Percentiles rank a stretch among this genome's conserved stretches.
Conservation (phyloP, 2,797 vertebrate species). For the Dipus sagitta region DNA sequence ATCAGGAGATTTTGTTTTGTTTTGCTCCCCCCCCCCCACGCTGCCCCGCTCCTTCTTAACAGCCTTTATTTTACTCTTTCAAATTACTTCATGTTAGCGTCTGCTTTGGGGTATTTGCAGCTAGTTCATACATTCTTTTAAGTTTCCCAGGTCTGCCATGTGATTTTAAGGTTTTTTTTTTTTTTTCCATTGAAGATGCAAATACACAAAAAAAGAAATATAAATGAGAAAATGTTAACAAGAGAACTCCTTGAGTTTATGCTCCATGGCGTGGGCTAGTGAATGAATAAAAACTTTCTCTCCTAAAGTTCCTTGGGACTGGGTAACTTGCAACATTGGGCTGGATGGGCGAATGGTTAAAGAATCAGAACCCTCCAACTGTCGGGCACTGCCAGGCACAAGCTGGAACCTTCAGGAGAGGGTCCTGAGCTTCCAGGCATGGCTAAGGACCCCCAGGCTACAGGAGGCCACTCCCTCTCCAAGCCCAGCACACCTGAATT, state of each 20-base stretch:
- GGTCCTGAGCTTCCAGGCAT: too few species aligned
- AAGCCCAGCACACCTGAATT: too few species aligned
- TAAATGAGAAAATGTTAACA: background rate
- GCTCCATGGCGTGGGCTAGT: background rate
- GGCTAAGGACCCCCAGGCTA: too few species aligned
- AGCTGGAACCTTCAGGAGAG: too few species aligned
- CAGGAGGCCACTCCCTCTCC: too few species aligned
- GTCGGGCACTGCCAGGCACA: too few species aligned
- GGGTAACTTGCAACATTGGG: background rate
- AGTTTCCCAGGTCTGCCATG: background rate
- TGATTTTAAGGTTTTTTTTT: constrained; percentile 2
- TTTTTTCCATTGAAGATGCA: constrained; percentile 45
- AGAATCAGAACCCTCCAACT: background rate
- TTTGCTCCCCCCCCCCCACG: too few species aligned
- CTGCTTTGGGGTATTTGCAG: constrained; percentile 3
- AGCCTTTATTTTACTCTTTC: constrained; percentile 64
- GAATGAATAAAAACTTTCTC: background rate
- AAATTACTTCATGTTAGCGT: background rate
- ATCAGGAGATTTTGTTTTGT: constrained; percentile 52
- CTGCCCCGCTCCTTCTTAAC: constrained; percentile 31
- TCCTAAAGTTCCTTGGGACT: background rate
- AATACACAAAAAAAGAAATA: background rate
- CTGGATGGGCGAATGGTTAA: background rate
- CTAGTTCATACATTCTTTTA: constrained; percentile 15
- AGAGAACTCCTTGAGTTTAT: background rate